A percentile compares a stretch with the other conserved stretches of the same genome.
phyloP scores from a whole-genome alignment of 2,113 vertebrate species.

The Microcebus ravelobensis region DNA sequence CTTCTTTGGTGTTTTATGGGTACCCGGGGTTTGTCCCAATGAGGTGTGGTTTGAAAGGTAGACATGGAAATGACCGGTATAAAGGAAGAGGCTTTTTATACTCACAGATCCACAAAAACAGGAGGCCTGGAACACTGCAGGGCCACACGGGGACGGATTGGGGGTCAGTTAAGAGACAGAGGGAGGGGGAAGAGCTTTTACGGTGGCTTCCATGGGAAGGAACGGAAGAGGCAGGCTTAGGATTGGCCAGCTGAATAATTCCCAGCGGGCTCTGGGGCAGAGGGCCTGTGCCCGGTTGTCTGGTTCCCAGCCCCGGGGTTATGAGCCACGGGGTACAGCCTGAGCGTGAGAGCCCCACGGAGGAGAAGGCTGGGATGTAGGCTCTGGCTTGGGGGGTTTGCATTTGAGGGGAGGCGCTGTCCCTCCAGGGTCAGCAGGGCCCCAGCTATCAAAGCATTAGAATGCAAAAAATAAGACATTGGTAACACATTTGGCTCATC shows the following conservation, averaged over 20 bases:
- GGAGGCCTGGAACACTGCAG: accelerated
- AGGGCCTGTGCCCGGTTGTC: no score
- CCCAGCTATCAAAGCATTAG: not conserved
- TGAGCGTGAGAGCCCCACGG: not conserved
- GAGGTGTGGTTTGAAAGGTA: not conserved
- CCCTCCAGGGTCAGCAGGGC: not conserved
- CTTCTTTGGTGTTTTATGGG: not conserved
- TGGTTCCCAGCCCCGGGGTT: not conserved
- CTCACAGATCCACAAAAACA: not conserved
- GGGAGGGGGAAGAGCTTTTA: accelerated
- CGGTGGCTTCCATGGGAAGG: not conserved
- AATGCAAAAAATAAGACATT: not conserved
- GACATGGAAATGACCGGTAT: not conserved
- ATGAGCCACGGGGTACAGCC: not conserved
- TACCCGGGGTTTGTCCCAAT: no score
- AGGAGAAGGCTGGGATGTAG: not conserved
- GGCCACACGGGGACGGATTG: not conserved
- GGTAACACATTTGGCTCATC: not conserved
- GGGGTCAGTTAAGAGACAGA: accelerated
- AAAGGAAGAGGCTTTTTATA: not conserved
- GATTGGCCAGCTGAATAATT: not conserved
- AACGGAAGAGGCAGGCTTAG: not conserved
- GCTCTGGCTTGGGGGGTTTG: not conserved
- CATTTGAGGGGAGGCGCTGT: not conserved
- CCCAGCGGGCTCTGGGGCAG: not conserved